Evolutionary conservation across 2,113 vertebrate genomes (phyloP), one percentile per base, ranked within the genome.

Genomic region (Menidia beryllina): DNA sequence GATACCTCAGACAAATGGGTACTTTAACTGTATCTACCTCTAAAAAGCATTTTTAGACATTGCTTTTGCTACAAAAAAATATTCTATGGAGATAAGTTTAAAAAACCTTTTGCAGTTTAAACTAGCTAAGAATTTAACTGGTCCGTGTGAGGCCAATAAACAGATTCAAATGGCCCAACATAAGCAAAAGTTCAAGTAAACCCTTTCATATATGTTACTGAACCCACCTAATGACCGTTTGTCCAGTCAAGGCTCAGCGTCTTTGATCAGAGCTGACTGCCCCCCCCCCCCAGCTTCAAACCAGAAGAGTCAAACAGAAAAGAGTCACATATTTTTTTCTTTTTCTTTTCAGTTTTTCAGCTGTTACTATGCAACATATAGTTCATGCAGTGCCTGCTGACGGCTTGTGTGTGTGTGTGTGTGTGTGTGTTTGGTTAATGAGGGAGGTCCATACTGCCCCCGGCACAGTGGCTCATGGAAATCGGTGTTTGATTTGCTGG

Each of bases 401-500:
- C 13, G 3, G 21, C 2, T 62, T 65, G 57, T 79, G 66, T 72
- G 58, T 69, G 64, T 57, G 26, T 67, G 64, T 34, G 57, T 56
- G 26, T 51, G 14, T 58, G 71, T 69, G 71, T 67, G 83, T 79
- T 86, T 20, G 1, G 39, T 73, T 82, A 79, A 87, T 82, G 81
- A 78, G 81, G 81, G 86, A 82, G 90, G 83, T 88, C 88, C 80
- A 79, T 81, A 79, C 79, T 86, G 82, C 85, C 84, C 69, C 23
- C n/a, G 52, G 88, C 87, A 75, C 60, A 77, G 67, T 54, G 77
- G 74, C 79, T 82, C 84, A 79, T 86, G 82, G 79, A 87, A 89
- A 91, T 90, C 88, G 89, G 88, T 90, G 88, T 88, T 86, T 90
- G 90, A 90, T 90, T 91, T 91, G 88, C 82, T 23, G 62, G 78